Base-by-base conservation (phyloP, 37 sponge, comb jelly and placozoan genomes). In the Ephydatia muelleri region DNA sequence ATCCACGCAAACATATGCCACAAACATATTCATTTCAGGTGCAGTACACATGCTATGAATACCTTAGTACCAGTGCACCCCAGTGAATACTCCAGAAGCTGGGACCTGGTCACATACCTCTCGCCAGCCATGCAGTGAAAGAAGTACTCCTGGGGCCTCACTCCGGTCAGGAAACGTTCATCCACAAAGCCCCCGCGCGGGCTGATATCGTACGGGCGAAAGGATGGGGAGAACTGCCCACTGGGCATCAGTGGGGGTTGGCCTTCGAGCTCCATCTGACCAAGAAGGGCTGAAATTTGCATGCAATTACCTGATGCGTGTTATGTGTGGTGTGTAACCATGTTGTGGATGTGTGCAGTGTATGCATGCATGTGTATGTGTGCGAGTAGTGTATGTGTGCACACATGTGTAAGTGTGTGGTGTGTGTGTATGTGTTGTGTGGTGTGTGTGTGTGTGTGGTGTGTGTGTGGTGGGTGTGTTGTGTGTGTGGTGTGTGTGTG, bases 211-310 rank as follows among this genome's bases (percentile, higher is more conserved):
- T 98, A 98, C 19, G 99, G 99, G 12, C 79, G 85, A 40, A 92
- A 94, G 23, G 90, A 92, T 0, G 99, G 99, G 27, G 96, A 90
- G 57, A 92, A 95, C 37, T 90, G 86, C 12, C 99, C 99, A 87
- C 95, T 94, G 43, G 83, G 80, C 97, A 96, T 98, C 37, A 98
- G 76, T 0, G 97, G 97, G 9, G 99, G 99, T n/a, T 85, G 87
- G 19, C 99, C 99, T 65, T 98, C 99, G 76, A 98, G 77, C 93
- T 98, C 99, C n/a, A 96, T 96, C 81, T 98, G 99, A 23, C 99
- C 99, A 16, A 98, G 89, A 66, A 98, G 87, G 64, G 95, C 92
- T 19, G 99, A 98, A 22, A 98, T 98, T 81, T 98, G 99, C 91
- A 94, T 94, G 70, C 95, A 92, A 82, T 98, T 98, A 33, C 95